These are phyloP conservation scores for Aradophagus sp. DNA, from an alignment of 1,140 invertebrate species.

Conservation along the genomic window DNA sequence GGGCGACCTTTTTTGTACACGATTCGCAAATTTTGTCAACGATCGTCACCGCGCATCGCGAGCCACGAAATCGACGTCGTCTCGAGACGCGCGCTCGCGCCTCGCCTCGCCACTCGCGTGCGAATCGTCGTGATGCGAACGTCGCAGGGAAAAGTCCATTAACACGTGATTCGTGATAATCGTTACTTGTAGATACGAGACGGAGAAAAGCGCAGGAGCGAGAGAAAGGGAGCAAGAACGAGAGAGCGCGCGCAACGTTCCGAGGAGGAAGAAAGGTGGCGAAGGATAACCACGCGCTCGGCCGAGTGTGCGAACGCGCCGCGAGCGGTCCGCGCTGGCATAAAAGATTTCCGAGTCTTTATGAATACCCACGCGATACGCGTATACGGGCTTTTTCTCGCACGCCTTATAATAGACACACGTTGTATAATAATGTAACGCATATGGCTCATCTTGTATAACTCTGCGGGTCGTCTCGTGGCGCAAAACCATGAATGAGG, in stretches of 20 bases:
- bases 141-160: conserved; percentile 27
- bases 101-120: not conserved
- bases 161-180: conserved; percentile 48
- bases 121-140: conserved; percentile 14
- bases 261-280: conserved; percentile 20
- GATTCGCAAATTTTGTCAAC: conserved; percentile 32
- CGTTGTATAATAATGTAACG: conserved; percentile 74
- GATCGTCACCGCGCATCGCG: not conserved
- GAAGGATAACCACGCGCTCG: conserved; percentile 61
- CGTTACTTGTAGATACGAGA: conserved; percentile 29
- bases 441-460: conserved; percentile 74
- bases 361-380: conserved; percentile 58
- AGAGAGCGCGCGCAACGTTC: not conserved
- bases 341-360: conserved; percentile 73
- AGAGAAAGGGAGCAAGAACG: conserved; percentile 12
- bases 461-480: conserved; percentile 70
- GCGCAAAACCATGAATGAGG: conserved; percentile 68
- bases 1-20: conserved; percentile 57
- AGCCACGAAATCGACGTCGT: no score
- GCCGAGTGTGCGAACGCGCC: conserved; percentile 71
- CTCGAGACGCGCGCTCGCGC: no score
- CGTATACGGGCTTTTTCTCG: conserved; percentile 57
- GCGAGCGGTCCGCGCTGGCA: conserved; percentile 66
- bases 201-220: conserved; percentile 6
- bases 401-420: conserved; percentile 63